phyloP scores from a whole-genome alignment of 2,797 vertebrate genomes.

The Jordanella pulchra region DNA sequence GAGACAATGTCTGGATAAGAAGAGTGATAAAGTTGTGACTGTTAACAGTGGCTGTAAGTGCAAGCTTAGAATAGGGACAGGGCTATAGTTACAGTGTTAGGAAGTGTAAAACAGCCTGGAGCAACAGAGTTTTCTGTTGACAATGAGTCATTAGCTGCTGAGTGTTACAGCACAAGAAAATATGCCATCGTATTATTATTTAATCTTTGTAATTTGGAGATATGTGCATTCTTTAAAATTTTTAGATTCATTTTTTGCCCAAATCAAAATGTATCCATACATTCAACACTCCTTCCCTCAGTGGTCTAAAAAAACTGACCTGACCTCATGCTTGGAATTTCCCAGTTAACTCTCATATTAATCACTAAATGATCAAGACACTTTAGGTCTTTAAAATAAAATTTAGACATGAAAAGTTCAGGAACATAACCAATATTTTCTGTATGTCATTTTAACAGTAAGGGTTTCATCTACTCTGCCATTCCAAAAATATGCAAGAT shows the following conservation, averaged over 20 bases:
- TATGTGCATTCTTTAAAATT: constrained; percentile 4
- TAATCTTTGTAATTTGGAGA: neutral
- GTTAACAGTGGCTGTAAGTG: constrained; percentile 19
- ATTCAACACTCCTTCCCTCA: too few relatives aligned
- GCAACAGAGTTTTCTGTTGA: constrained; percentile 15
- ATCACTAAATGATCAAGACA: neutral
- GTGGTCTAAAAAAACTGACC: too few relatives aligned
- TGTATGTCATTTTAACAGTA: neutral
- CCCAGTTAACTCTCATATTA: too few relatives aligned
- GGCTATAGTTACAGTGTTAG: constrained; percentile 13
- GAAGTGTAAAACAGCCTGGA: constrained; percentile 30
- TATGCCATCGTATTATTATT: neutral
- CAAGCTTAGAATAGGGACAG: constrained; percentile 16
- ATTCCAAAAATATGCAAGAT: neutral
- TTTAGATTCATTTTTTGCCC: neutral
- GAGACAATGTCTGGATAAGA: constrained; percentile 44
- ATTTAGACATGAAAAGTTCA: neutral
- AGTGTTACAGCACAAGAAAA: neutral
- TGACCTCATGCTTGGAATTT: too few relatives aligned
- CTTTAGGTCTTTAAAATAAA: neutral
- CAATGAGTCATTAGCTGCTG: neutral
- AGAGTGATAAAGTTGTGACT: constrained; percentile 41
- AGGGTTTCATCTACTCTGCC: neutral
- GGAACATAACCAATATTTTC: neutral
- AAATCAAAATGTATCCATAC: neutral